These are phyloP conservation scores for Diorhabda sublineata DNA, from an alignment of 1,140 invertebrate species.

Conservation along the genomic window DNA sequence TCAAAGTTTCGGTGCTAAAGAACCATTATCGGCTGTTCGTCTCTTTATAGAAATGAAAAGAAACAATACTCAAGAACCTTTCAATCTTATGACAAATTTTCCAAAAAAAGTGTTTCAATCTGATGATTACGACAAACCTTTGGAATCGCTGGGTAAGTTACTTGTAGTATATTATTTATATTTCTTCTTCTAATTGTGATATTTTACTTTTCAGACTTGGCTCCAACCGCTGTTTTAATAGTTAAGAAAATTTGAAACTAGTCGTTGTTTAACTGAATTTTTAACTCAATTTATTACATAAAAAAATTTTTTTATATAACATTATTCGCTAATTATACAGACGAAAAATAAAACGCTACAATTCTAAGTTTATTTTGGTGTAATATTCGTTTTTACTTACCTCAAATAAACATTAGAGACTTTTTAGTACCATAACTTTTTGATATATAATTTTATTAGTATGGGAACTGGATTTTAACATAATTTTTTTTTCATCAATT, in stretches of 20 bases:
- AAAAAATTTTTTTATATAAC: too few species aligned
- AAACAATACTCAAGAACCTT: slow-evolving; percentile 59
- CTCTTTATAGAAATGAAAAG: slow-evolving; percentile 77
- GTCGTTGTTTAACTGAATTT: not conserved
- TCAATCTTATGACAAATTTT: slow-evolving; percentile 80
- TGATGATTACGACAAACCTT: slow-evolving; percentile 84
- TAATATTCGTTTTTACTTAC: too few species aligned
- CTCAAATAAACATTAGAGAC: too few species aligned
- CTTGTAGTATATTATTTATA: too few species aligned
- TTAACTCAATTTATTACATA: too few species aligned
- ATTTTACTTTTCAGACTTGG: slow-evolving; percentile 60
- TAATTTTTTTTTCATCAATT: too few species aligned
- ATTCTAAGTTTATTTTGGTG: too few species aligned
- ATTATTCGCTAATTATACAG: too few species aligned
- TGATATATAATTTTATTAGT: too few species aligned
- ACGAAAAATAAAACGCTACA: too few species aligned
- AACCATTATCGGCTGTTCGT: slow-evolving; percentile 84
- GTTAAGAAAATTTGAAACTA: slow-evolving; percentile 56
- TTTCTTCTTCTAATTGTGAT: not conserved
- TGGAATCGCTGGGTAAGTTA: slow-evolving; percentile 69
- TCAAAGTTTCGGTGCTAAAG: slow-evolving; percentile 79
- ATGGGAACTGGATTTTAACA: too few species aligned
- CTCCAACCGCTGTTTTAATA: slow-evolving; percentile 75
- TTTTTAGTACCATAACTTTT: too few species aligned
- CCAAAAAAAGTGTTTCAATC: slow-evolving; percentile 79